These are phyloP conservation scores for Larimichthys crocea DNA, from an alignment of 2,113 vertebrate genomes.

Conservation along the genomic window DNA sequence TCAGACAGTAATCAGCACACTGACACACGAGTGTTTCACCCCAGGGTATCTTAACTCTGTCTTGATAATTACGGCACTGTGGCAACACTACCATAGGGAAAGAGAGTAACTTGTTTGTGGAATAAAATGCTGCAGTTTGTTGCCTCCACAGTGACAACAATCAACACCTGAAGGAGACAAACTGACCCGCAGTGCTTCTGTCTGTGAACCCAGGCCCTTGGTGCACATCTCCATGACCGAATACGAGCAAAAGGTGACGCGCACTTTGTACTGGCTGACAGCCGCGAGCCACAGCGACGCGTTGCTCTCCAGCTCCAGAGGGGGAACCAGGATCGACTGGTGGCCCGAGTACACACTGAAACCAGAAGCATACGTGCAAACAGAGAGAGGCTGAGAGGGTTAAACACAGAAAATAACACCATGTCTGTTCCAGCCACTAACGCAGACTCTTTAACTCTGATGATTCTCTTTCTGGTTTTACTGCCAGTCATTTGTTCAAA, in stretches of 20 bases:
- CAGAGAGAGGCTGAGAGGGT: neutral
- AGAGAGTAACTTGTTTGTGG: neutral
- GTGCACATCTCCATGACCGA: conserved; percentile 99
- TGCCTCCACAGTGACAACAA: neutral
- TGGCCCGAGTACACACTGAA: conserved; percentile 90
- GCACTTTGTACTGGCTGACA: conserved; percentile 96
- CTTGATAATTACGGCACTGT: conserved; percentile 1
- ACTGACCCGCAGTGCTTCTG: conserved; percentile 90
- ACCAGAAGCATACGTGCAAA: conserved; percentile 20
- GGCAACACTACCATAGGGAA: conserved; percentile 20
- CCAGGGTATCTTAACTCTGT: conserved; percentile 9
- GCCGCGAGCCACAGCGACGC: conserved; percentile 94
- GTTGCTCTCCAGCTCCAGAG: conserved; percentile 94
- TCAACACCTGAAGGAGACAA: neutral
- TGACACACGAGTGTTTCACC: conserved; percentile 9
- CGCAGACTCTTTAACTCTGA: neutral
- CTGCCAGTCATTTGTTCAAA: neutral
- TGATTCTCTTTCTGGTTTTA: neutral
- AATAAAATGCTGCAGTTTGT: conserved; percentile 4
- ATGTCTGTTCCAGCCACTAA: neutral
- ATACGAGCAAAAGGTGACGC: conserved; percentile 96
- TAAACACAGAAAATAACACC: neutral
- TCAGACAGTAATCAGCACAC: conserved; percentile 23
- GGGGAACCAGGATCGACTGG: conserved; percentile 95
- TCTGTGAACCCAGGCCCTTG: conserved; percentile 93